Evolutionary conservation across 2,888 invertebrate species (phyloP).

Genomic region (Stenurella melanura): DNA sequence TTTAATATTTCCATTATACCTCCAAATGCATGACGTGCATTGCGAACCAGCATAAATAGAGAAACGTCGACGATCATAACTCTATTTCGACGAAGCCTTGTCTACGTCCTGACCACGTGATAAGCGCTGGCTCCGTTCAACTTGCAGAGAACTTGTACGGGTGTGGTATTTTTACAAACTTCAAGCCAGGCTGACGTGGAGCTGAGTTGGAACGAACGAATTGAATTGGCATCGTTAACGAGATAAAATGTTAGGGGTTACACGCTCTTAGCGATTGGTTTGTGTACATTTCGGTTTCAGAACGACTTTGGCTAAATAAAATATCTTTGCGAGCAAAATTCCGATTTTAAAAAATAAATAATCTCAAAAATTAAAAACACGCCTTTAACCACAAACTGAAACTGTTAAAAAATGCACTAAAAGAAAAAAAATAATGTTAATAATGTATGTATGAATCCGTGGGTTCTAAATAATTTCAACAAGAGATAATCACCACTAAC

Average conservation of each 20-base stretch:
- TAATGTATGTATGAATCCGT: too few species aligned
- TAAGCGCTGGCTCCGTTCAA: constrained; percentile 38
- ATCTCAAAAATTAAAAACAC: too few species aligned
- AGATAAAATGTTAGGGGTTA: constrained; percentile 67
- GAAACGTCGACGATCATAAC: constrained; percentile 24
- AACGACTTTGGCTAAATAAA: constrained; percentile 8
- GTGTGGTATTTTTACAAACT: constrained; percentile 53
- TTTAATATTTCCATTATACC: constrained; percentile 44
- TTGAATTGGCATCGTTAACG: constrained; percentile 64
- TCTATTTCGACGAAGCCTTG: background rate
- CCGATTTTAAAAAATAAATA: too few species aligned
- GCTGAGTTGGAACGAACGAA: constrained; percentile 31
- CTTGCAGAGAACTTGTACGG: constrained; percentile 42
- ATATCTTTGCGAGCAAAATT: too few species aligned
- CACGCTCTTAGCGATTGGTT: constrained; percentile 53
- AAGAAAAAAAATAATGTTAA: too few species aligned
- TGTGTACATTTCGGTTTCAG: constrained; percentile 15
- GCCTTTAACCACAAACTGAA: too few species aligned
- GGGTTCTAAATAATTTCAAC: too few species aligned
- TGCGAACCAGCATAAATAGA: constrained; percentile 46
- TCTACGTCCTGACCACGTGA: constrained; percentile 16
- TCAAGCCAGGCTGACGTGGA: constrained; percentile 42
- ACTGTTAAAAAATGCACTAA: too few species aligned
- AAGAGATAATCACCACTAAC: too few species aligned
- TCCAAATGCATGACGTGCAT: constrained; percentile 52